A percentile compares a stretch with the other conserved stretches of the same genome.
phyloP scores from a whole-genome alignment of 2,888 invertebrate genomes.

The Cryptus armator region DNA sequence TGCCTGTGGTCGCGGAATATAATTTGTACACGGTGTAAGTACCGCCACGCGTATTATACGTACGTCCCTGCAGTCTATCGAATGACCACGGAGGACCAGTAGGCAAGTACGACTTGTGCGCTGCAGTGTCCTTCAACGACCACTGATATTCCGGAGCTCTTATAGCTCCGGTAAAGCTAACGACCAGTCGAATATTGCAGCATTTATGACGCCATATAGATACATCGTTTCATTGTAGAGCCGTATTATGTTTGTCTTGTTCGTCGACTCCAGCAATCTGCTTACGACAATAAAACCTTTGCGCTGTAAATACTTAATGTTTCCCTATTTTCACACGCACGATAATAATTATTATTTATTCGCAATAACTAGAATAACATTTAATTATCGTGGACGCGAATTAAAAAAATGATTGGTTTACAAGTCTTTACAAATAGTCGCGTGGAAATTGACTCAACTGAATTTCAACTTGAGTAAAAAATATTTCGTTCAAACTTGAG shows the following conservation, averaged over 20 bases:
- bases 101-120: constrained; percentile 21
- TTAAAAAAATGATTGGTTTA: too few relatives aligned
- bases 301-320: too few relatives aligned
- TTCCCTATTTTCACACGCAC: too few relatives aligned
- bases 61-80: constrained; percentile 33
- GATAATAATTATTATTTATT: too few relatives aligned
- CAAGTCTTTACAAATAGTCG: too few relatives aligned
- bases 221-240: neutral
- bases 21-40: constrained; percentile 58
- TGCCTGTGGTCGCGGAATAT: constrained; percentile 53
- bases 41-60: constrained; percentile 22
- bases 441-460: too few relatives aligned
- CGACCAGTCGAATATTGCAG: constrained; percentile 34
- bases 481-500: too few relatives aligned
- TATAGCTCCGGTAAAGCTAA: constrained; percentile 16
- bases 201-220: constrained; percentile 16
- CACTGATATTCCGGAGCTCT: constrained; percentile 17
- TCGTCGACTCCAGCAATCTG: neutral
- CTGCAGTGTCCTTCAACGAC: constrained; percentile 2
- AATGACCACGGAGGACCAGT: constrained; percentile 49
- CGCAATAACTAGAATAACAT: too few relatives aligned
- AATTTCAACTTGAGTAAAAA: too few relatives aligned
- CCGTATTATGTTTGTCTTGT: neutral
- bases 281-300: too few relatives aligned
- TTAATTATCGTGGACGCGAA: too few relatives aligned